Evolutionary conservation across 2,113 vertebrate species (phyloP).

Genomic region (Oxygymnocypris stewartii): DNA sequence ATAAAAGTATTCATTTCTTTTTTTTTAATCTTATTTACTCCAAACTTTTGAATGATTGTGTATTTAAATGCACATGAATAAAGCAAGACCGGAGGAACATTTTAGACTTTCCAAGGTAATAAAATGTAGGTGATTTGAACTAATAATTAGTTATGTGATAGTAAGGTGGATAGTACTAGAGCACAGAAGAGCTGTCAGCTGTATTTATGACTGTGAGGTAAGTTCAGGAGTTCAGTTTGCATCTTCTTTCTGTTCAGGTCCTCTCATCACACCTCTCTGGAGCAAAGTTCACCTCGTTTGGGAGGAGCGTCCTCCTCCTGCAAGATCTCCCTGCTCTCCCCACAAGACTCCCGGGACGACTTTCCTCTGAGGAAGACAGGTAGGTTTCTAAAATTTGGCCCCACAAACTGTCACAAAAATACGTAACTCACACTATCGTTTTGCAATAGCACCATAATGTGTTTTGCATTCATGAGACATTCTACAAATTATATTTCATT

Average conservation of each 20-base stretch:
- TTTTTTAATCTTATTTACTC: too few species aligned
- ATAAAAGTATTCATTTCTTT: too few species aligned
- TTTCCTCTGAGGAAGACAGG: conserved; percentile 98
- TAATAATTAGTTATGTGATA: conserved; percentile 22
- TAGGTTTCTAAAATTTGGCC: conserved; percentile 60
- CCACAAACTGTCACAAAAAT: neutral
- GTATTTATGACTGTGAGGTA: conserved; percentile 45
- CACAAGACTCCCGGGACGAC: conserved; percentile 89
- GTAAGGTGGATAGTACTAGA: neutral
- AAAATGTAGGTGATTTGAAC: neutral
- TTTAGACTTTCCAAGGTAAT: neutral
- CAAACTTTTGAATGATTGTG: too few species aligned
- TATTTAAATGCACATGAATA: neutral
- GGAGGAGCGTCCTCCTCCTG: conserved; percentile 90
- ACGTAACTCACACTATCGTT: neutral
- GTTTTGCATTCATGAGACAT: neutral
- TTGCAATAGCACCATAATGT: neutral
- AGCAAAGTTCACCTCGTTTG: conserved; percentile 96
- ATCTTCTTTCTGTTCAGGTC: conserved; percentile 76
- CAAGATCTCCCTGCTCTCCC: conserved; percentile 88
- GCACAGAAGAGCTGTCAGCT: conserved; percentile 19
- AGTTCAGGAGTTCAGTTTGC: conserved; percentile 39
- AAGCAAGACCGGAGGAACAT: neutral
- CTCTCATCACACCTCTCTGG: conserved; percentile 94
- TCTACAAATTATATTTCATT: neutral